Evolutionary conservation across 2,888 invertebrate genomes (phyloP), one percentile per base, ranked within the genome.

Genomic region (Pyrocoelia pectoralis): DNA sequence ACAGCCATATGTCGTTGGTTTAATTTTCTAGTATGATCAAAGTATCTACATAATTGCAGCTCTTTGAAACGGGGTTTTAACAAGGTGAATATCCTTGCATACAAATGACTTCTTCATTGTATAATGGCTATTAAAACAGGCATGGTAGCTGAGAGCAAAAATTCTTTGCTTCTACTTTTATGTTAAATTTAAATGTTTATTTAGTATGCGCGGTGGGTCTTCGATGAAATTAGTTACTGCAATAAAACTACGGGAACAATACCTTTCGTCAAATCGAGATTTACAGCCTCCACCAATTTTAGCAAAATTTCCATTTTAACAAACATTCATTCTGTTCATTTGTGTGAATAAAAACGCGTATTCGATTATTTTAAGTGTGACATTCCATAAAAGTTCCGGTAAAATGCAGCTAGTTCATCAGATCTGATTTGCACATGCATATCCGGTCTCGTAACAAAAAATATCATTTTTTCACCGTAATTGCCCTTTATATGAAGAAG

Each of bases 41-140:
- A 56, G 6, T 33, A 49, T 29, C 33, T 49, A 19, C 33, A 29
- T 56, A 56, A 38, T 13, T 13, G 33, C 49, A 18, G 2, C 24
- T 28, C 15, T 29, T 56, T 43, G 19, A 28, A 50, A 56, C 38
- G 48, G 18, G 49, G 56, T 18, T 49, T 49, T 56, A 56, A 56
- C 56, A 56, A 49, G 48, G 56, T 33, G 56, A 56, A 56, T 49
- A 40, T 17, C 13, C 56, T 56, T 56, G 56, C 56, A 56, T 56
- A 56, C 49, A 49, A 38, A 56, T 56, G 33, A 33, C 56, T 33
- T 28, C 13, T 56, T 56, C 28, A 48, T 56, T 48, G 33, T 24
- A 56, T 49, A 49, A 50, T 18, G 24, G 28, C 49, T 15, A 56
- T 17, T 38, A 48, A 38, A 49, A 40, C 29, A 17, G 46, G 8